Evolutionary conservation across 2,888 invertebrate species (phyloP), one percentile per base, ranked within the genome.

Genomic region (Proisotoma minuta): DNA sequence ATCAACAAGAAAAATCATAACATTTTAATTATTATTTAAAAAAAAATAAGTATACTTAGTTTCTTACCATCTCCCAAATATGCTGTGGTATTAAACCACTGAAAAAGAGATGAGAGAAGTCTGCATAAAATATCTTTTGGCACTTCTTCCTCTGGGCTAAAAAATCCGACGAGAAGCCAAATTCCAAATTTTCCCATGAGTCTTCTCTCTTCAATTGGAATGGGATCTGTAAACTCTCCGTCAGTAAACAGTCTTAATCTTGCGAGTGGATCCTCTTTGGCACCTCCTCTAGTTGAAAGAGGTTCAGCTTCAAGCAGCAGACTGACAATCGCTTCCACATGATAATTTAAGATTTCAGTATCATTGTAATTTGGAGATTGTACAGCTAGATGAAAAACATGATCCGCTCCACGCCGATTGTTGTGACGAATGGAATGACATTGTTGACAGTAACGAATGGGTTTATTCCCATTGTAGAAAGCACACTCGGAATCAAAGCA

Each of bases 21-120:
- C 10, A 50, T 50, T 56, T 18, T 8, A 34, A 10, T 34, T 26
- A 53, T 27, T 28, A 5, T 48, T n/a, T n/a, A n/a, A n/a, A n/a
- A n/a, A n/a, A n/a, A n/a, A n/a, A n/a, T n/a, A n/a, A n/a, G n/a
- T n/a, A n/a, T n/a, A n/a, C 27, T 22, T 8, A 61, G 39, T 18
- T 24, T 24, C 52, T 26, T 52, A 73, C 93, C 92, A 79, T 96
- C 94, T 76, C 93, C 94, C 8, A 97, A 87, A 78, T 92, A 94
- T 1, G 97, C 95, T 18, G 98, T 99, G 75, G 95, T 90, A 79
- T 98, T 93, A 81, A 98, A 99, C 99, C 99, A 99, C 78, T 98
- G 96, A 80, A 98, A 99, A 68, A 99, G 83, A 84, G 97, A 96
- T 28, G 95, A 91, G 54, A 99, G 83, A 74, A 99, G 83, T 66